Conservation (phyloP, 1,140 invertebrate species). For the Propsilocerus akamusi region DNA sequence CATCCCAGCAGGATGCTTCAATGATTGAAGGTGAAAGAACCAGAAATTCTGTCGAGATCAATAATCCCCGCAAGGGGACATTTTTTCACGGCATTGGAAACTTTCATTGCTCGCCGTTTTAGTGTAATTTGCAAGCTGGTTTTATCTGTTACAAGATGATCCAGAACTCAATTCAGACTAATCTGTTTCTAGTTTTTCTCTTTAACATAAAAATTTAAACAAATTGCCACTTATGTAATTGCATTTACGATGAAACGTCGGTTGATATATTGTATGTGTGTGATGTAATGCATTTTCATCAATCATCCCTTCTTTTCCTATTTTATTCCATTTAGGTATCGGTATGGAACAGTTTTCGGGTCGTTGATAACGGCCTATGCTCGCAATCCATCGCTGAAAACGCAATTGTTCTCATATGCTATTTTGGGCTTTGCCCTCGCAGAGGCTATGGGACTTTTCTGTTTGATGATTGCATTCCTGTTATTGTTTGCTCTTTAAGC, state of each 20-base stretch:
- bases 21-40: conserved; percentile 30
- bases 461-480: conserved; percentile 88
- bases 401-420: conserved; percentile 86
- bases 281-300: too few relatives aligned
- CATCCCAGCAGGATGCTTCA: conserved; percentile 30
- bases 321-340: conserved; percentile 37
- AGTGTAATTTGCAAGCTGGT: conserved; percentile 35
- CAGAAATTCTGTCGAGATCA: conserved; percentile 26
- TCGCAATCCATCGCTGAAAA: conserved; percentile 82
- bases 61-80: conserved; percentile 15
- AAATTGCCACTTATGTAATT: too few relatives aligned
- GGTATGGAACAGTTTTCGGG: conserved; percentile 89
- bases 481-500: conserved; percentile 64
- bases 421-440: conserved; percentile 86
- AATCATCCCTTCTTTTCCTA: too few relatives aligned
- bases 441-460: conserved; percentile 93
- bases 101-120: conserved; percentile 31
- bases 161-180: conserved; percentile 41
- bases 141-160: conserved; percentile 8
- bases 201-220: neutral
- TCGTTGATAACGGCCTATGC: conserved; percentile 81
- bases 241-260: too few relatives aligned
- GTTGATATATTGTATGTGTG: too few relatives aligned
- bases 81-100: conserved; percentile 25
- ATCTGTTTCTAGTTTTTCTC: conserved; percentile 27